A percentile compares a stretch with the other conserved stretches of the same genome.
Evolutionary conservation across 1,140 invertebrate genomes (phyloP).

Genomic region (Subanguina moxae): DNA sequence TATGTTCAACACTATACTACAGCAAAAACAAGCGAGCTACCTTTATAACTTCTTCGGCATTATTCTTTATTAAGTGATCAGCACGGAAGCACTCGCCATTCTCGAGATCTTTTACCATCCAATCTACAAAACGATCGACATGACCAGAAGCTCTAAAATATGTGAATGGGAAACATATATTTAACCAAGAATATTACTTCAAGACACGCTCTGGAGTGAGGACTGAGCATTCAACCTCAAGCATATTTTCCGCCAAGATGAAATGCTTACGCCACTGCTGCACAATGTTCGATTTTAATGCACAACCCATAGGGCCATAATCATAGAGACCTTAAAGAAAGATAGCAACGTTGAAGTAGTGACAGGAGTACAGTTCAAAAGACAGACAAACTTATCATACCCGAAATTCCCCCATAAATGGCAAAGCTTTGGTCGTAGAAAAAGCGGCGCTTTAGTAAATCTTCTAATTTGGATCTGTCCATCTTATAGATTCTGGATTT

Average conservation of each 20-base stretch:
- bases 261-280: slow-evolving; percentile 92
- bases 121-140: slow-evolving; percentile 95
- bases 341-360: not conserved
- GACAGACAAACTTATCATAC: slow-evolving; percentile 1
- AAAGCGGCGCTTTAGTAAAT: slow-evolving; percentile 90
- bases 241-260: slow-evolving; percentile 92
- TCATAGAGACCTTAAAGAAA: slow-evolving; percentile 76
- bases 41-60: slow-evolving; percentile 71
- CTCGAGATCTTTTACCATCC: slow-evolving; percentile 96
- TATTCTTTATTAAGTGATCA: slow-evolving; percentile 91
- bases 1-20: too few relatives aligned
- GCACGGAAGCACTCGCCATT: slow-evolving; percentile 92
- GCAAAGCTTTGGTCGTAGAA: slow-evolving; percentile 98
- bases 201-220: slow-evolving; percentile 91
- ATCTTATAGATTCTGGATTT: too few relatives aligned
- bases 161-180: slow-evolving; percentile 13
- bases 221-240: slow-evolving; percentile 95
- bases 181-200: slow-evolving; percentile 65
- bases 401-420: slow-evolving; percentile 84
- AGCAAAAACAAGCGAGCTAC: too few relatives aligned
- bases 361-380: not conserved
- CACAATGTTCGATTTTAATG: slow-evolving; percentile 89
- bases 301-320: slow-evolving; percentile 98
- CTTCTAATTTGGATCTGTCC: slow-evolving; percentile 88
- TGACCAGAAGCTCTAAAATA: slow-evolving; percentile 83